Base-by-base conservation (phyloP, 2,888 invertebrate species). In the Anaspis maculata region DNA sequence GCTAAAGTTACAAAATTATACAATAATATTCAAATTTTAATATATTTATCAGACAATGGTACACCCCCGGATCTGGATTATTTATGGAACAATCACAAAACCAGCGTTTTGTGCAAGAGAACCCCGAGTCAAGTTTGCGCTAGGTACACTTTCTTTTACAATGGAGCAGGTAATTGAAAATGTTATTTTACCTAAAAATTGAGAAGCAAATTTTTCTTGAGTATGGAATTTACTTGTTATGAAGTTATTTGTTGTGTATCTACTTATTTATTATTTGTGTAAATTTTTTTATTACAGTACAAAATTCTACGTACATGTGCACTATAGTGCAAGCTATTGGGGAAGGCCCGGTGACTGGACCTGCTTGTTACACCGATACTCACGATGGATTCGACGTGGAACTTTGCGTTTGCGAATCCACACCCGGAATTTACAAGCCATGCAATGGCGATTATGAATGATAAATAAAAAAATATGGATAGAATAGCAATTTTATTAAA, bases 241-340 rank as follows among this genome's bases (percentile, higher is more conserved):
- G n/a, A n/a, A n/a, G n/a, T n/a, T n/a, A n/a, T n/a, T n/a, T n/a
- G n/a, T n/a, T n/a, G n/a, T n/a, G n/a, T n/a, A n/a, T n/a, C n/a
- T n/a, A n/a, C n/a, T n/a, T n/a, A n/a, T n/a, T n/a, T n/a, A n/a
- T n/a, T n/a, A n/a, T n/a, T n/a, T n/a, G n/a, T 5, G 12, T 21
- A 24, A 23, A 16, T 36, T 30, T 37, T 24, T 30, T 4, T 13
- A 13, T 73, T 71, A 16, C 58, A 82, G 82, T 74, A 41, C 71
- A 75, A 56, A 82, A 82, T 54, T 72, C 78, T 2, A 82, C 81
- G 0, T 76, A 77, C 48, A 73, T 80, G 75, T 81, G 81, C 52
- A 74, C 78, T 26, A 73, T 76, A 55, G 78, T 76, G 0, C 66
- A 74, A 21, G 64, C 71, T 34, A 54, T 59, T 5, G 54, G 56